phyloP scores from a whole-genome alignment of 53 echinoderm and acorn worm species.

The Stichopus horrens region DNA sequence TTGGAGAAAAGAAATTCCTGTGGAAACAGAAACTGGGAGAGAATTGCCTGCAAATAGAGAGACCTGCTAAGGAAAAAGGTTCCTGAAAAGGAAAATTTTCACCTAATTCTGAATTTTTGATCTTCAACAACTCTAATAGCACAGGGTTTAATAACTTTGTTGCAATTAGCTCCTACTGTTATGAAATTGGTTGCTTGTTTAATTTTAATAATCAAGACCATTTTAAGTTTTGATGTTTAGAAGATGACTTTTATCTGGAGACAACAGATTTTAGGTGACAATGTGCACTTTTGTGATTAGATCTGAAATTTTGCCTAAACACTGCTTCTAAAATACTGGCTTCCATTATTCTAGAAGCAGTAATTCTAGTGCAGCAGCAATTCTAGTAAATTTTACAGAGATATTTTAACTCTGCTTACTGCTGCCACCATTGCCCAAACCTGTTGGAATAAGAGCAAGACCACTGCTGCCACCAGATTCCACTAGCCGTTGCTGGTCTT shows the following conservation, averaged over 20 bases:
- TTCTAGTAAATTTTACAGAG: not conserved
- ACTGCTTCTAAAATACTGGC: too few species aligned
- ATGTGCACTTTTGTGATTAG: too few species aligned
- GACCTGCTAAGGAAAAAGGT: constrained; percentile 33
- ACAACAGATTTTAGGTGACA: too few species aligned
- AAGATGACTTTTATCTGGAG: too few species aligned
- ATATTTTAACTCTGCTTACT: not conserved
- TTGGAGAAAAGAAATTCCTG: constrained; percentile 41
- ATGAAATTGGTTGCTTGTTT: too few species aligned
- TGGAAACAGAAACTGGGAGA: constrained; percentile 50
- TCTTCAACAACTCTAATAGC: not conserved
- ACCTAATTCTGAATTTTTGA: not conserved
- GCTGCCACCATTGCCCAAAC: constrained; percentile 42
- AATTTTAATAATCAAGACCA: too few species aligned
- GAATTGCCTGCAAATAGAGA: constrained; percentile 34
- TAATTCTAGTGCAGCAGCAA: too few species aligned
- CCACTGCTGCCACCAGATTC: constrained; percentile 36
- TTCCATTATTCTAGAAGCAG: too few species aligned
- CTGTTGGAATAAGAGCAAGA: not conserved
- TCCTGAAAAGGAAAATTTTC: constrained; percentile 6
- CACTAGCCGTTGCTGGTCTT: not conserved
- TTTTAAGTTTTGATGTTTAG: too few species aligned
- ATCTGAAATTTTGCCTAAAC: too few species aligned
- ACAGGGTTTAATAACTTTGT: not conserved
- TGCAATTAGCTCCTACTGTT: not conserved